Base-by-base conservation (phyloP, 2,113 vertebrate genomes). In the Colius striatus region DNA sequence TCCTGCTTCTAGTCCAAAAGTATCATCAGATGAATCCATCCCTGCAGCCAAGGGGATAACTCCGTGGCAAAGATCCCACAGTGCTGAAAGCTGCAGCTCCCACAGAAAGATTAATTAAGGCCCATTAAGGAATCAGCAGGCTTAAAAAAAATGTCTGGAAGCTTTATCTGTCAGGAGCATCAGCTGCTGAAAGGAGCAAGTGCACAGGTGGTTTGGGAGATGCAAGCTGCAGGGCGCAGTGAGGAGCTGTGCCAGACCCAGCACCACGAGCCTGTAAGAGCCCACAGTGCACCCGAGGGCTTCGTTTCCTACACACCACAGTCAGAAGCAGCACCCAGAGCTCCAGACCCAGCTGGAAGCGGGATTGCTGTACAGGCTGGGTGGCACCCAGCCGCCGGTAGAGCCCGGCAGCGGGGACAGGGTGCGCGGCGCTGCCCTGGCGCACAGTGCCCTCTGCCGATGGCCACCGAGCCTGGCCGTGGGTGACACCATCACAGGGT, bases 381-480 rank as follows among this genome's bases (percentile, higher is more conserved):
- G 48, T 19, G 38, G 29, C 32, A 25, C 41, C 0, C 8, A 27
- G 63, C 5, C 10, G n/a, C n/a, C n/a, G n/a, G n/a, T n/a, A n/a
- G n/a, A n/a, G n/a, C n/a, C n/a, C n/a, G n/a, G n/a, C n/a, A n/a
- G n/a, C n/a, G n/a, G n/a, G n/a, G n/a, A n/a, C n/a, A n/a, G 38
- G 38, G 38, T 41, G 38, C 38, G 12, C 38, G 12, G 38, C 21
- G 0, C 5, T 10, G 57, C 41, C 2, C 2, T 1, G 8, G 82
- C 38, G 92, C 21, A 63, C 68, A 14, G 47, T 13, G 74, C 94
- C 90, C 92, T 91, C 92, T 91, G 92, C 94, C 6, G 80, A 76
- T 82, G 29, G 84, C 65, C 50, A 3, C 0, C 3, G 29, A 10
- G 5, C 0, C 1, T 1, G n/a, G 36, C 3, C 10, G 6, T 1